Evolutionary conservation across 2,113 vertebrate species (phyloP).

Genomic region (Eleginops maclovinus): DNA sequence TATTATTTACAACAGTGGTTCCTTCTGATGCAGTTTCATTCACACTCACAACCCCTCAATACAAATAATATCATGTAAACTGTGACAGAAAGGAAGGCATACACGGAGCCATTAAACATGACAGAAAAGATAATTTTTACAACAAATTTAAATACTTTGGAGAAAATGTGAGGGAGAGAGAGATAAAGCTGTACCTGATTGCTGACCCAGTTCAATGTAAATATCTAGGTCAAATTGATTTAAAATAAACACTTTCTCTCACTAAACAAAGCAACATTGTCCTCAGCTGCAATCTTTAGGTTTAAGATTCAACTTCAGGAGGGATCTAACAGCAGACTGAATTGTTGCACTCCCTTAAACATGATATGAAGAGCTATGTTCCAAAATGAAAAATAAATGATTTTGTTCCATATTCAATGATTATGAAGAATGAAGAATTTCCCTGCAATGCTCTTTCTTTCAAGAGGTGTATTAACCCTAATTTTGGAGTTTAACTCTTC

Average conservation of each 20-base stretch:
- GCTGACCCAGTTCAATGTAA: conserved; percentile 32
- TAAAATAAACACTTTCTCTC: background rate
- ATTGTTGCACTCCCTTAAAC: conserved; percentile 31
- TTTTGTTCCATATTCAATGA: background rate
- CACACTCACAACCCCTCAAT: conserved; percentile 57
- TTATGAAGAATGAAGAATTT: background rate
- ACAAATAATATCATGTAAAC: conserved; percentile 62
- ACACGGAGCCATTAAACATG: conserved; percentile 31
- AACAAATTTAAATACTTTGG: conserved; percentile 57
- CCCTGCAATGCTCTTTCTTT: conserved; percentile 4
- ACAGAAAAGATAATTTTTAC: conserved; percentile 12
- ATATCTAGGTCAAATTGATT: conserved; percentile 30
- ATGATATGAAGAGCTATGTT: conserved; percentile 10
- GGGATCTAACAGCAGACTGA: conserved; percentile 32
- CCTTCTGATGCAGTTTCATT: conserved; percentile 66
- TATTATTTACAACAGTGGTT: conserved; percentile 79
- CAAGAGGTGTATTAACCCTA: background rate
- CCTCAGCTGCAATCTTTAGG: conserved; percentile 16
- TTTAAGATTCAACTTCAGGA: conserved; percentile 22
- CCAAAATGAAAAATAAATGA: conserved; percentile 17
- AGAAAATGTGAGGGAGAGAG: conserved; percentile 6
- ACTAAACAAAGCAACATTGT: background rate
- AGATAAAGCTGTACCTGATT: conserved; percentile 65
- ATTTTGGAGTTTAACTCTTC: conserved; percentile 28
- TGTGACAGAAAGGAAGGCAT: conserved; percentile 53